phyloP scores from a whole-genome alignment of 2,797 vertebrate species.

The Poliocrania exsul region DNA sequence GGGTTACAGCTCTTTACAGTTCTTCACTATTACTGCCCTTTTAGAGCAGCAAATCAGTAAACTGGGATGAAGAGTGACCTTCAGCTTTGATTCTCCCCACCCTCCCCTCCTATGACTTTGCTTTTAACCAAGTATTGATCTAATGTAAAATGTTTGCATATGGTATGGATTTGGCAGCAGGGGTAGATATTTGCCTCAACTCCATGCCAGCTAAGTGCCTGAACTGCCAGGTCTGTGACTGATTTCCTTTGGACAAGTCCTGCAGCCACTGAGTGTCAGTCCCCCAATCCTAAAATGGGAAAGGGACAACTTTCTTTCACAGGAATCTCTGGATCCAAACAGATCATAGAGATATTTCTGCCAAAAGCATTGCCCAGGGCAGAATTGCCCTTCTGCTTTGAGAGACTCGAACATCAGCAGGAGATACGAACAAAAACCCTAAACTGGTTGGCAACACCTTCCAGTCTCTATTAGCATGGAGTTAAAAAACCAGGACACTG shows the following conservation, averaged over 20 bases:
- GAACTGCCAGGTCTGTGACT: not conserved
- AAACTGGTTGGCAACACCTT: not conserved
- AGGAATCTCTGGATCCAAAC: not conserved
- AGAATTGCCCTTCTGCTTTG: not conserved
- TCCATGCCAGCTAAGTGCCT: not conserved
- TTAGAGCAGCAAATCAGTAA: not conserved
- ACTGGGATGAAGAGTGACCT: not conserved
- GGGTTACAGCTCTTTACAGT: not conserved
- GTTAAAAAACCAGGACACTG: not conserved
- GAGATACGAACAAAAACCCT: rapidly evolving
- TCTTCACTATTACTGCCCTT: not conserved
- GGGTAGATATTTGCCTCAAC: not conserved
- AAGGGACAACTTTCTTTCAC: not conserved
- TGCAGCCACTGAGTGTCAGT: not conserved
- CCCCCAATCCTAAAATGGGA: not conserved
- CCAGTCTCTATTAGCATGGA: rapidly evolving
- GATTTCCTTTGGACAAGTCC: not conserved
- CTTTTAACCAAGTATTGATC: not conserved
- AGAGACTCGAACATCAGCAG: not conserved
- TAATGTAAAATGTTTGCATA: not conserved
- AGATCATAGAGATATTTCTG: not conserved
- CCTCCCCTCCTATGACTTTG: not conserved
- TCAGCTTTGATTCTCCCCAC: not conserved
- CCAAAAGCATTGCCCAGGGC: not conserved
- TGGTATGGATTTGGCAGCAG: not conserved